Evolutionary conservation across 1,140 invertebrate species (phyloP), one percentile per base, ranked within the genome.

Genomic region (Aphidius gifuensis): DNA sequence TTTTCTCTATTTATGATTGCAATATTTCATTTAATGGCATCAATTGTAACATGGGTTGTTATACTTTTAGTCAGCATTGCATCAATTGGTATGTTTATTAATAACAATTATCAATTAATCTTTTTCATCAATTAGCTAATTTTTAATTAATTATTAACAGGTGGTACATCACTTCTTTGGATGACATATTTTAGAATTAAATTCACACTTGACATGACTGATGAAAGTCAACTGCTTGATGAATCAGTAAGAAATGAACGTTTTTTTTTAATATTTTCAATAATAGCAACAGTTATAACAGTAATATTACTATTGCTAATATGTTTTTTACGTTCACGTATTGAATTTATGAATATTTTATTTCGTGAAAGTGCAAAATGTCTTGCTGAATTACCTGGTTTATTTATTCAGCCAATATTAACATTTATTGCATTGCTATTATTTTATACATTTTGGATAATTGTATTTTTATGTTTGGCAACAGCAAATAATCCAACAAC

Each of bases 351-450:
- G 62, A 86, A 92, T 2, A 84, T 87, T 40, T 77, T 98, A 11
- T 97, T 97, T 71, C 87, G 88, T 70, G 94, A 97, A 78, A 92
- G 94, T 40, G 91, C 92, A 8, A 86, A 89, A 64, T 96, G 93
- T 73, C 83, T 97, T 46, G 86, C 87, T 54, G 87, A 88, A 70
- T 84, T 97, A 64, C 94, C 94, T 6, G 87, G 86, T n/a, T 77
- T 98, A 38, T 88, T 96, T 70, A 80, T 95, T 23, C 94, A 96
- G 72, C 94, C 95, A 1, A 73, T 97, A 2, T 80, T 94, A 61
- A 96, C 94, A 0, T 95, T 95, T 74, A 64, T 91, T 50, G 84
- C 89, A 53, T 81, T 97, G 0, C 76, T 90, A 39, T 64, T 87
- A 47, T 96, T 96, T 75, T 90, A 94, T 66, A 78, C 87, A 47